Evolutionary conservation across 2,797 vertebrate species (phyloP).

Genomic region (Cryptoblepharus egeriae): DNA sequence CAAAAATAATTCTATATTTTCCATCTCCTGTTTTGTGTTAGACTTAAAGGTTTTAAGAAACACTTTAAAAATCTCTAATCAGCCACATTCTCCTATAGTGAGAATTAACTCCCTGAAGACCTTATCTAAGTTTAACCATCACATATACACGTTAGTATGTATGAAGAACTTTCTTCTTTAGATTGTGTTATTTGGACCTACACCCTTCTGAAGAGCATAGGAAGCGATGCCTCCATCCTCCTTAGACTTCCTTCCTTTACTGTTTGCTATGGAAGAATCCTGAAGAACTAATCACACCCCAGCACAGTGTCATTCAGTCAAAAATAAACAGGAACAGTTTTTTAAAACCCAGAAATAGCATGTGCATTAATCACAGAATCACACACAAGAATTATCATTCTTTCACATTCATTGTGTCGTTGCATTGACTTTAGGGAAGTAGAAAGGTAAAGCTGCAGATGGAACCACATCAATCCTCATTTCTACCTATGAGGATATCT

Average conservation of each 20-base stretch:
- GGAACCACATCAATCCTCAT: too few relatives aligned
- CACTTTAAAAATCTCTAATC: not conserved
- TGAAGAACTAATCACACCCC: conserved; percentile 43
- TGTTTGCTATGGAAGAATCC: conserved; percentile 75
- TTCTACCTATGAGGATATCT: too few relatives aligned
- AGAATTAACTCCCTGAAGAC: conserved; percentile 9
- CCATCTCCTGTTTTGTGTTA: conserved; percentile 49
- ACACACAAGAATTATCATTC: not conserved
- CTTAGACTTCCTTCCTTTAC: conserved; percentile 82
- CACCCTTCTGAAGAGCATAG: conserved; percentile 76
- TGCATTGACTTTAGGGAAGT: not conserved
- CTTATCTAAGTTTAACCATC: conserved; percentile 61
- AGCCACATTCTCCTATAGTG: not conserved
- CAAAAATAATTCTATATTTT: conserved; percentile 3
- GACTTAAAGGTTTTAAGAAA: conserved; percentile 48
- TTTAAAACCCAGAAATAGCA: conserved; percentile 51
- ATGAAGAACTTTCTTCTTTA: conserved; percentile 40
- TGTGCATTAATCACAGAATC: conserved; percentile 47
- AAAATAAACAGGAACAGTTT: conserved; percentile 55
- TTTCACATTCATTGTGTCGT: not conserved
- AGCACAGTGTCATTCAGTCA: not conserved
- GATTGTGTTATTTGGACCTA: conserved; percentile 60
- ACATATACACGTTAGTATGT: conserved; percentile 51
- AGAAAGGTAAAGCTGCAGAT: not conserved
- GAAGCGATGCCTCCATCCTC: conserved; percentile 80